Conservation (phyloP, 1,140 invertebrate genomes). For the Eumeta japonica region DNA sequence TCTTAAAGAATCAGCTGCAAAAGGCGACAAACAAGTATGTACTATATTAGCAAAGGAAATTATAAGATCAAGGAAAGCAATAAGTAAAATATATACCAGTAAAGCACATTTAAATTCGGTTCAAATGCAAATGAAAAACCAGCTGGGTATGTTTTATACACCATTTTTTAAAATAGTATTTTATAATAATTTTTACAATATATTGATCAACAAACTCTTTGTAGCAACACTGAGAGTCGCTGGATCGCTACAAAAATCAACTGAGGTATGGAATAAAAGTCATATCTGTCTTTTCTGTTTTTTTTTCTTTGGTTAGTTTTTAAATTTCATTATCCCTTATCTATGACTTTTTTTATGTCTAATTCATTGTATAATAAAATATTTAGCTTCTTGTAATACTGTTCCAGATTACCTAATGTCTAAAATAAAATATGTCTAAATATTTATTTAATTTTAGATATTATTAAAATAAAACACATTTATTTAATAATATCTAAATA, state of each 20-base stretch:
- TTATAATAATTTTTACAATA: no score
- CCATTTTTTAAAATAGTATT: neutral
- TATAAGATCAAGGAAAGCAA: conserved; percentile 83
- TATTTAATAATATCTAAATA: no score
- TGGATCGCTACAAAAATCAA: conserved; percentile 88
- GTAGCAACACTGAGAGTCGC: conserved; percentile 84
- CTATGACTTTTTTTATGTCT: no score
- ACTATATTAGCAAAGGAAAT: conserved; percentile 95
- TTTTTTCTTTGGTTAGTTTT: conserved; percentile 4
- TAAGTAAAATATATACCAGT: conserved; percentile 88
- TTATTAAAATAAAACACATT: no score
- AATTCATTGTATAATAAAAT: no score
- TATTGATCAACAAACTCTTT: conserved; percentile 17
- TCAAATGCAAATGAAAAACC: conserved; percentile 97
- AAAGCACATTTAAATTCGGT: conserved; percentile 98
- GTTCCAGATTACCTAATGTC: no score
- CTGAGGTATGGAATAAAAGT: conserved; percentile 65
- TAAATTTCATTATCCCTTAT: no score
- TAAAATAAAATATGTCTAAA: no score
- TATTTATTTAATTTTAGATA: no score
- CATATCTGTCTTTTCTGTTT: neutral
- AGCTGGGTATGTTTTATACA: conserved; percentile 71
- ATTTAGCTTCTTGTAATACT: no score
- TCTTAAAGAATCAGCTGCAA: conserved; percentile 94
- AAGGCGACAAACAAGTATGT: conserved; percentile 93